phyloP scores from a whole-genome alignment of 2,113 vertebrate genomes.

The Aviceda subcristata region DNA sequence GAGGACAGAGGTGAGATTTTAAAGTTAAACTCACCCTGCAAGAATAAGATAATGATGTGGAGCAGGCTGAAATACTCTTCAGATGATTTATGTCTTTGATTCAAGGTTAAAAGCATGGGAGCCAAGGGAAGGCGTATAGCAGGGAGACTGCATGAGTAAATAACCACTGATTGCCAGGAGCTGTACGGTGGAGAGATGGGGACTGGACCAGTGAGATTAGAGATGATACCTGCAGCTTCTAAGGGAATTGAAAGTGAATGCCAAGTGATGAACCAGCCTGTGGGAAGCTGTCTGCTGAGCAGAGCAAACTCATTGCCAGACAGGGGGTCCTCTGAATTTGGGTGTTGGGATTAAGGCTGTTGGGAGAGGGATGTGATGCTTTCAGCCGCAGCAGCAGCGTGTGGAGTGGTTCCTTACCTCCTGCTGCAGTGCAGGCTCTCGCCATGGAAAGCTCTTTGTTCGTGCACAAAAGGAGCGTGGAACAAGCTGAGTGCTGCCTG shows the following conservation, averaged over 20 bases:
- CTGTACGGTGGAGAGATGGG: accelerated
- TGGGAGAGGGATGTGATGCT: neutral
- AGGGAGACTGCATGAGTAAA: neutral
- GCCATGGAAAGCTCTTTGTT: conserved; percentile 43
- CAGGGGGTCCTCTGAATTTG: neutral
- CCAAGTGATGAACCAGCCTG: neutral
- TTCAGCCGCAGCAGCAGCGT: accelerated
- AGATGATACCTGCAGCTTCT: neutral
- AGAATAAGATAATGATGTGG: neutral
- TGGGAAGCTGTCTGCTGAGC: neutral
- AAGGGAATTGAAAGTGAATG: neutral
- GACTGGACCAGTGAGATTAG: neutral
- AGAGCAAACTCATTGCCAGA: neutral
- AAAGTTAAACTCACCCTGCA: neutral
- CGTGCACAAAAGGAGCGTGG: neutral
- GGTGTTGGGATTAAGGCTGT: neutral
- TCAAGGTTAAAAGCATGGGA: neutral
- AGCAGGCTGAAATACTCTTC: neutral
- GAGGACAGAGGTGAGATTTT: neutral
- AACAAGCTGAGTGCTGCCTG: conserved; percentile 17
- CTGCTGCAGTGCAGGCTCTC: neutral
- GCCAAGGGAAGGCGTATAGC: neutral
- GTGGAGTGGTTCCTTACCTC: neutral
- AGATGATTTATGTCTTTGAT: neutral
- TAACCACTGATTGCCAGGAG: neutral